Conservation (phyloP, 2,797 vertebrate species). For the Paguma larvata region DNA sequence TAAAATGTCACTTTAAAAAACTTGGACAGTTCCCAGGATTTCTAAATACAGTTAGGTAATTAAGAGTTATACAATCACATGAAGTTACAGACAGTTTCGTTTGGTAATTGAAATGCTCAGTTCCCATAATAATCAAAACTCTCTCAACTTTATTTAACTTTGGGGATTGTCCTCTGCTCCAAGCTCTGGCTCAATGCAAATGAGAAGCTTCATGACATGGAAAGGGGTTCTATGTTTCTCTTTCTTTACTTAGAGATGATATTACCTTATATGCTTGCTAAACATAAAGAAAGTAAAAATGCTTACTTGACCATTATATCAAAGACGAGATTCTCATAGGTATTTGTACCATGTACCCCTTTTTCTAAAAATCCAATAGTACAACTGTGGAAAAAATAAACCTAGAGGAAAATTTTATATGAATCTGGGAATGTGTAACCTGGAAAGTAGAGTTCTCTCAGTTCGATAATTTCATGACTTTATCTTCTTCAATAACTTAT, state of each 20-base stretch:
- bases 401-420: neutral
- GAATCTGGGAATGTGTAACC: neutral
- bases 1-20: conserved; percentile 23
- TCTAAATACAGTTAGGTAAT: conserved; percentile 2
- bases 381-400: neutral
- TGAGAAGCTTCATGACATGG: neutral
- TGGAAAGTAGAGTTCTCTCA: neutral
- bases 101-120: neutral
- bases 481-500: neutral
- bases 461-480: conserved; percentile 18
- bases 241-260: neutral
- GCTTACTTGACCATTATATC: neutral
- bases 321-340: neutral
- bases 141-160: conserved; percentile 1
- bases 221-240: neutral
- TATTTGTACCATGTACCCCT: neutral
- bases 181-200: neutral
- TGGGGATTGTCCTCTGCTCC: neutral
- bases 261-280: neutral
- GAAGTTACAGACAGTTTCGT: neutral
- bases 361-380: neutral
- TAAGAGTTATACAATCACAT: neutral
- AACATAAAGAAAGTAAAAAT: neutral
- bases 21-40: neutral
- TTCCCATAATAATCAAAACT: neutral